Conservation (phyloP, 1,140 invertebrate genomes). For the Nilaparvata lugens region DNA sequence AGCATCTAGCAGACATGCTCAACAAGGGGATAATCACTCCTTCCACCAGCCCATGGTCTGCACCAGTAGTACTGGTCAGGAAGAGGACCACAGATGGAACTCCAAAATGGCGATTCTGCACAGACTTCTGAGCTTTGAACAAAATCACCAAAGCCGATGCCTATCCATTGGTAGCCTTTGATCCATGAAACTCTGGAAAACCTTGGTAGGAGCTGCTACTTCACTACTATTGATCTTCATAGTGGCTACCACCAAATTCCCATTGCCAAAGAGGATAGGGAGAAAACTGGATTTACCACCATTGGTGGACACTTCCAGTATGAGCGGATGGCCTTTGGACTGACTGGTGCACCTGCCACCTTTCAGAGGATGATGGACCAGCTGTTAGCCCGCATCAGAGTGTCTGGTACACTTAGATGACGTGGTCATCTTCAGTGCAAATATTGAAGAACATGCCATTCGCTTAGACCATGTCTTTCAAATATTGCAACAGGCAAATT, state of each 20-base stretch:
- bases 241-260: conserved; percentile 31
- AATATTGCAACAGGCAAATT: no score
- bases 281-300: conserved; percentile 29
- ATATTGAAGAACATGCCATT: no score
- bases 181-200: conserved; percentile 38
- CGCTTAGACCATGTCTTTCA: no score
- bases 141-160: conserved; percentile 35
- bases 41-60: no score
- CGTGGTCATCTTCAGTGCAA: conserved; percentile 30
- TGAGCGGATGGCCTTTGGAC: conserved; percentile 24
- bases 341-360: conserved; percentile 19
- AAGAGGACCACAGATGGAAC: no score
- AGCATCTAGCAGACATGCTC: neutral
- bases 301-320: neutral
- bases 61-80: no score
- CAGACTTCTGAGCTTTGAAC: conserved; percentile 37
- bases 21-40: no score
- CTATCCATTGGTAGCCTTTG: conserved; percentile 32
- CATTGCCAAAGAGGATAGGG: conserved; percentile 15
- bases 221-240: conserved; percentile 38
- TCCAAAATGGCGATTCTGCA: neutral
- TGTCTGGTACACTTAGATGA: conserved; percentile 32
- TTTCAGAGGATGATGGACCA: conserved; percentile 21
- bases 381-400: conserved; percentile 21
- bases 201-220: conserved; percentile 37